Evolutionary conservation across 2,888 invertebrate species (phyloP), one percentile per base, ranked within the genome.

Genomic region (Rhogogaster chlorosoma): DNA sequence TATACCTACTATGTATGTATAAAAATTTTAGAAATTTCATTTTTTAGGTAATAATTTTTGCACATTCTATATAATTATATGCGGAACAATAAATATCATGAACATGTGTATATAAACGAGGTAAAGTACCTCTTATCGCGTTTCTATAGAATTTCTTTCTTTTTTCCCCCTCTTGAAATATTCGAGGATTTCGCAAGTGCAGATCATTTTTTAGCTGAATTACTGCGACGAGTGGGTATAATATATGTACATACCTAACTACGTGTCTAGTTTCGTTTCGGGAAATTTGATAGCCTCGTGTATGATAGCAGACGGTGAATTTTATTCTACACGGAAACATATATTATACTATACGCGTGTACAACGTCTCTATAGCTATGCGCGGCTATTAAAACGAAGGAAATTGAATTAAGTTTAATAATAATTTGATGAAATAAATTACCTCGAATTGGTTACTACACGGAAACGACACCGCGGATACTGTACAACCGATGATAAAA

Each of bases 331-430:
- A 53, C 49, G 64, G 83, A 71, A 83, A 36, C 45, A 29, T 9
- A 12, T 57, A 22, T 36, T 53, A n/a, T 12, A 53, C n/a, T 18
- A 12, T 12, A 3, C 22, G 22, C 61, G 22, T 10, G 26, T 61
- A 29, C 12, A 61, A 0, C 32, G 32, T 67, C 12, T 2, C 32
- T 42, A 38, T 22, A 38, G 0, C 0, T 38, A 22, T 22, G n/a
- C 36, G 38, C 36, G 38, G 22, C 61, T 18, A 84, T 73, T 84
- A 84, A 84, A 84, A 84, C 45, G 73, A 22, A 71, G 84, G 84
- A 84, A 57, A 84, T 84, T 84, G 29, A 84, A 75, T 84, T 78
- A 61, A 61, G 10, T 38, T 57, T 80, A 61, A 80, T 80, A 61
- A 26, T 61, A 57, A 80, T 80, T 80, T 57, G 61, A 80, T 57